Evolutionary conservation across 2,113 vertebrate genomes (phyloP).

Genomic region (Pterocles gutturalis): DNA sequence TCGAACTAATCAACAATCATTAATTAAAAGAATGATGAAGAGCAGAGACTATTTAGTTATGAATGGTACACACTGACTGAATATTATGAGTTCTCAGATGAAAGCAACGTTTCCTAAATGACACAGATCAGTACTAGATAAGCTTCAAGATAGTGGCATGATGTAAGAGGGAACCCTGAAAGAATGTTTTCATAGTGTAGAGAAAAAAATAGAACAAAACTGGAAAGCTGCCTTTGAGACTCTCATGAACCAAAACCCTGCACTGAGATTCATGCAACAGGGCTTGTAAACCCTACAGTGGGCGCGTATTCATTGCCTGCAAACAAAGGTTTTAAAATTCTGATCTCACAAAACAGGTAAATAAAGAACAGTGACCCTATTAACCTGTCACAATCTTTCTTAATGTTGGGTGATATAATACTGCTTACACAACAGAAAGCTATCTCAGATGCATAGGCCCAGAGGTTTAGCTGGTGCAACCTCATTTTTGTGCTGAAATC

Average conservation of each 20-base stretch:
- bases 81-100: constrained; percentile 42
- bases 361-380: not conserved
- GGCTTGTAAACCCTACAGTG: not conserved
- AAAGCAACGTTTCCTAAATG: constrained; percentile 60
- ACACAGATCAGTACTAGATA: constrained; percentile 18
- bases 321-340: not conserved
- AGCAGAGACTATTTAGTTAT: constrained; percentile 63
- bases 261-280: not conserved
- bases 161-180: constrained; percentile 1
- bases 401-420: not conserved
- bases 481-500: not conserved
- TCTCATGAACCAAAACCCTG: not conserved
- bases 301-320: not conserved
- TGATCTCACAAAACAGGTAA: not conserved
- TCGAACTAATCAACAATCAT: constrained; percentile 82
- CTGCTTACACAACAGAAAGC: not conserved
- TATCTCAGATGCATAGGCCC: not conserved
- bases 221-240: not conserved
- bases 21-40: constrained; percentile 82
- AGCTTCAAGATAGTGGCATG: not conserved
- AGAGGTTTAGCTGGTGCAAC: not conserved
- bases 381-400: not conserved
- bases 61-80: constrained; percentile 62
- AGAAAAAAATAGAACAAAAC: not conserved
- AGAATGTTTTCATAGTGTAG: not conserved